phyloP scores from a whole-genome alignment of 2,113 vertebrate genomes.

The Jaculus jaculus region DNA sequence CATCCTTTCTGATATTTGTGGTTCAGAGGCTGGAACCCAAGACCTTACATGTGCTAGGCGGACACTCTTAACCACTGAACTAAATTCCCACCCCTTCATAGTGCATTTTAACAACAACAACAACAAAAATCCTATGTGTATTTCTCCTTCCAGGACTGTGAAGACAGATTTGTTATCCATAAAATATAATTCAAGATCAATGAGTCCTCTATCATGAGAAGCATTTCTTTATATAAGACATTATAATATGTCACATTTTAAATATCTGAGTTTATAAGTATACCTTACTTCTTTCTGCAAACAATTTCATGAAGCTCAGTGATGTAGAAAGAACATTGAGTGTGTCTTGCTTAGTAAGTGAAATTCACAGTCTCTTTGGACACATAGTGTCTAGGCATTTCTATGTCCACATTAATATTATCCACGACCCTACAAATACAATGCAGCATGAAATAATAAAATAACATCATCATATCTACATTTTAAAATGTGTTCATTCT shows the following conservation, averaged over 20 bases:
- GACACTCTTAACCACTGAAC: too few relatives aligned
- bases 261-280: slow-evolving; percentile 5
- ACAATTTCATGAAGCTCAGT: neutral
- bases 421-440: neutral
- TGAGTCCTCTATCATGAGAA: neutral
- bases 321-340: neutral
- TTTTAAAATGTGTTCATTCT: neutral
- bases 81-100: neutral
- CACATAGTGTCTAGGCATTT: neutral
- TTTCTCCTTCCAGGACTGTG: neutral
- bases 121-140: neutral
- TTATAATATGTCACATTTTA: neutral
- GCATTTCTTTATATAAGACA: neutral
- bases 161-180: neutral
- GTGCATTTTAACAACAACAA: neutral
- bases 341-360: neutral
- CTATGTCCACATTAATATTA: neutral
- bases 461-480: neutral
- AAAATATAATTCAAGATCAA: slow-evolving; percentile 2
- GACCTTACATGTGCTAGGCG: too few relatives aligned
- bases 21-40: neutral
- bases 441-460: neutral
- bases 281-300: neutral
- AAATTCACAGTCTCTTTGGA: neutral
- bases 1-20: too few relatives aligned